A percentile compares a stretch with the other conserved stretches of the same genome.
Evolutionary conservation across 2,888 invertebrate species (phyloP).

Genomic region (Harpalus rufipes): DNA sequence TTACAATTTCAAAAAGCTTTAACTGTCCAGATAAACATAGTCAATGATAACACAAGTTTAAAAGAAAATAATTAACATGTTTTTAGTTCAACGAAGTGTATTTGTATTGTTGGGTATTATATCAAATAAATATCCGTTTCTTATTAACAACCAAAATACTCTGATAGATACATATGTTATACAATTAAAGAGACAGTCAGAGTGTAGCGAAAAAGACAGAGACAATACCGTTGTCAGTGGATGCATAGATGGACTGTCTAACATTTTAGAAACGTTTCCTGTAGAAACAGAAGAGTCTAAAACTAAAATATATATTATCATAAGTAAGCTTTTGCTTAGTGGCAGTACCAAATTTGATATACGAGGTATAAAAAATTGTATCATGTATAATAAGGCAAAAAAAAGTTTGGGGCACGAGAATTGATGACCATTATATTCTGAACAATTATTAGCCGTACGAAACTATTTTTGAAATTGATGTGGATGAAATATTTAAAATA

Average conservation of each 20-base stretch:
- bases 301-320: slow-evolving; percentile 71
- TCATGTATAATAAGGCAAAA: no score
- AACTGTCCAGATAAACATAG: no score
- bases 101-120: slow-evolving; percentile 72
- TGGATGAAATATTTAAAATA: no score
- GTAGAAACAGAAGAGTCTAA: slow-evolving; percentile 68
- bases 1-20: no score
- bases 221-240: slow-evolving; percentile 70
- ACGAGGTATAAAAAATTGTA: slow-evolving; percentile 70
- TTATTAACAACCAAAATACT: slow-evolving; percentile 69
- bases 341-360: slow-evolving; percentile 70
- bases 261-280: slow-evolving; percentile 72
- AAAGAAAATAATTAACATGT: slow-evolving; percentile 64
- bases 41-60: no score
- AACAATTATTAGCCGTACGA: no score
- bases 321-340: slow-evolving; percentile 70
- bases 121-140: slow-evolving; percentile 72
- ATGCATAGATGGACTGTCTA: slow-evolving; percentile 72
- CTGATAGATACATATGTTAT: slow-evolving; percentile 70
- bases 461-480: no score
- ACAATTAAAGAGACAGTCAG: slow-evolving; percentile 70
- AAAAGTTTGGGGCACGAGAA: no score
- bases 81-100: slow-evolving; percentile 72
- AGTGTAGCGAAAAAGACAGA: slow-evolving; percentile 68
- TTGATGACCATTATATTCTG: no score